Evolutionary conservation across 1,140 invertebrate species (phyloP).

Genomic region (Globodera rostochiensis): DNA sequence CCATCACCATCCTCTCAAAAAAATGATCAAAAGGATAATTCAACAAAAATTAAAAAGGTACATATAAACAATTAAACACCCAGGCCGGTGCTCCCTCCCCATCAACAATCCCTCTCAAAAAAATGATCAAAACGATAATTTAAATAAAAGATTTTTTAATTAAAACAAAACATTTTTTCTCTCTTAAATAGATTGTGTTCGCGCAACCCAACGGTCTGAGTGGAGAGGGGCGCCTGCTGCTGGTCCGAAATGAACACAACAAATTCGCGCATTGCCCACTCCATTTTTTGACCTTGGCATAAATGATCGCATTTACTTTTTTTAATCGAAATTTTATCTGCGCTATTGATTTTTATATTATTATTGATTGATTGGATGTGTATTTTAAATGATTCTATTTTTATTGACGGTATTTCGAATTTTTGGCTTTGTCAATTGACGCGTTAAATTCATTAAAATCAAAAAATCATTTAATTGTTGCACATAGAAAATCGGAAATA

Average conservation of each 20-base stretch:
- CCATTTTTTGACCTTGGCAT: slow-evolving; percentile 1
- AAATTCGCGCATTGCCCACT: slow-evolving; percentile 20
- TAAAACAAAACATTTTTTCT: no score
- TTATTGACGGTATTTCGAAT: no score
- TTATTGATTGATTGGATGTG: neutral
- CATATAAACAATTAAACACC: no score
- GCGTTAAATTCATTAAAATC: no score
- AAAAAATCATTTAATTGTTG: no score
- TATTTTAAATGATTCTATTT: no score
- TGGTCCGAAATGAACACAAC: slow-evolving; percentile 19
- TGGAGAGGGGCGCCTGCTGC: slow-evolving; percentile 8
- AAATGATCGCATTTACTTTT: neutral
- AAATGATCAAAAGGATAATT: neutral
- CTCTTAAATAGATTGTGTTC: slow-evolving; percentile 8
- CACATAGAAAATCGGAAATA: no score
- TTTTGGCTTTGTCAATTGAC: no score
- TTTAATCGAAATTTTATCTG: neutral
- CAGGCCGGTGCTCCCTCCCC: no score
- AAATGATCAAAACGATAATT: neutral
- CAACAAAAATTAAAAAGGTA: no score
- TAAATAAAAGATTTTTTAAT: no score
- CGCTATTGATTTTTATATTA: neutral
- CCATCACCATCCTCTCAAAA: neutral
- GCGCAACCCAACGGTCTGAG: slow-evolving; percentile 16
- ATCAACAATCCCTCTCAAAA: neutral